A percentile compares a stretch with the other conserved stretches of the same genome.
Conservation (phyloP, 92 coral and sea anemone genomes). For the Siderastrea siderea region DNA sequence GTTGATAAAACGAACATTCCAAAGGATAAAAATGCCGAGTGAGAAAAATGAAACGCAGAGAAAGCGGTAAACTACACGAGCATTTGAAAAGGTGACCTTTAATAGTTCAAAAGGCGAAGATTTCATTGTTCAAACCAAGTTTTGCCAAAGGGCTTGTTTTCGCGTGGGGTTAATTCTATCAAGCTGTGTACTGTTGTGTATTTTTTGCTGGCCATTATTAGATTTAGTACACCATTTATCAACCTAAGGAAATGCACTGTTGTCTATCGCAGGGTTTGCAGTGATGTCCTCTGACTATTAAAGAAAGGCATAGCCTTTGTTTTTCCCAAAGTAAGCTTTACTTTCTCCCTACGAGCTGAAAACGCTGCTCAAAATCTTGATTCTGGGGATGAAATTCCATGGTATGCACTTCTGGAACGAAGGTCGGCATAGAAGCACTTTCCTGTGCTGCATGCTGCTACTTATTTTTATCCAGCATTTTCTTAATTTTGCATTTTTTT, state of each 20-base stretch:
- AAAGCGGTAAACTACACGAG: not conserved
- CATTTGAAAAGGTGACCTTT: not conserved
- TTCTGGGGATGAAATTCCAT: no score
- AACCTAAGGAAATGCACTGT: constrained; percentile 5
- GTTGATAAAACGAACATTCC: constrained; percentile 6
- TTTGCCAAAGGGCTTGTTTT: constrained; percentile 14
- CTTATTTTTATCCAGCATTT: no score
- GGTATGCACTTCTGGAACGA: no score
- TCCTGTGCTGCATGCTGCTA: no score
- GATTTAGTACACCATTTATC: constrained; percentile 15
- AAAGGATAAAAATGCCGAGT: not conserved
- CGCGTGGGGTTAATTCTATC: not conserved
- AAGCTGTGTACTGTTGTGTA: constrained; percentile 29
- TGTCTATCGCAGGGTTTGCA: not conserved
- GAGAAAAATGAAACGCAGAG: not conserved
- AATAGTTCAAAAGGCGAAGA: not conserved
- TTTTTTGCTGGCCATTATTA: constrained; percentile 1
- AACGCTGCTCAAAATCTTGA: no score
- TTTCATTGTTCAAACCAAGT: not conserved
- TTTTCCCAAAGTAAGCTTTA: not conserved
- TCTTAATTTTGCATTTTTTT: no score
- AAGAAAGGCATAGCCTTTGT: not conserved
- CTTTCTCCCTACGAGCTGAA: no score
- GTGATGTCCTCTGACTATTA: no score
- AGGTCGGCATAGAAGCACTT: no score